Evolutionary conservation across 2,888 invertebrate species (phyloP).

Genomic region (Esperia sulphurella): DNA sequence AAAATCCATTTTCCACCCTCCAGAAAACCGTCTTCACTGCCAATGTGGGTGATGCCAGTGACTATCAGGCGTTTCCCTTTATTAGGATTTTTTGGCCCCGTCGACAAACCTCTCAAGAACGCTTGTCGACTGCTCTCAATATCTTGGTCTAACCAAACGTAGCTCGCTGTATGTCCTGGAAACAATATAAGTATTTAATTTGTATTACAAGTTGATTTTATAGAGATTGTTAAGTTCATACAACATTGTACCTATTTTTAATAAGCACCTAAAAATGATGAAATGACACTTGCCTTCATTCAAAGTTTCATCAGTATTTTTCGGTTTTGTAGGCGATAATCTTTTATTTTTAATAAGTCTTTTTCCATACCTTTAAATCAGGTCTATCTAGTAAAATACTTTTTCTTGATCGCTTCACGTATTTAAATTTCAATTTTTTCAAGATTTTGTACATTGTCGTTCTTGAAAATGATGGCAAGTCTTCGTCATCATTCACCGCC

Average conservation of each 20-base stretch:
- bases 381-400: constrained; percentile 8
- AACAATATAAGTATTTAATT: too few species aligned
- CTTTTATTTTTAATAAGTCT: constrained; percentile 12
- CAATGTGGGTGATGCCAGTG: constrained; percentile 18
- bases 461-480: background rate
- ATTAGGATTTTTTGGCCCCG: constrained; percentile 13
- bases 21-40: constrained; percentile 17
- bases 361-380: constrained; percentile 14
- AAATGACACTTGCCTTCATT: constrained; percentile 12
- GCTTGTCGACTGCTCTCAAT: constrained; percentile 12
- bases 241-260: too few species aligned
- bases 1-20: constrained; percentile 16
- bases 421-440: constrained; percentile 2
- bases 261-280: constrained; percentile 10
- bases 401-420: constrained; percentile 1
- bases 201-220: too few species aligned
- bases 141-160: too few species aligned
- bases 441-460: too few species aligned
- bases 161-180: too few species aligned
- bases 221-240: too few species aligned
- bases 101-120: constrained; percentile 14
- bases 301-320: constrained; percentile 17
- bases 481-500: background rate
- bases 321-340: constrained; percentile 10
- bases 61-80: constrained; percentile 20